A percentile compares a stretch with the other conserved stretches of the same genome.
Conservation (phyloP, 2,888 invertebrate genomes). For the Drosophila paranaensis region DNA sequence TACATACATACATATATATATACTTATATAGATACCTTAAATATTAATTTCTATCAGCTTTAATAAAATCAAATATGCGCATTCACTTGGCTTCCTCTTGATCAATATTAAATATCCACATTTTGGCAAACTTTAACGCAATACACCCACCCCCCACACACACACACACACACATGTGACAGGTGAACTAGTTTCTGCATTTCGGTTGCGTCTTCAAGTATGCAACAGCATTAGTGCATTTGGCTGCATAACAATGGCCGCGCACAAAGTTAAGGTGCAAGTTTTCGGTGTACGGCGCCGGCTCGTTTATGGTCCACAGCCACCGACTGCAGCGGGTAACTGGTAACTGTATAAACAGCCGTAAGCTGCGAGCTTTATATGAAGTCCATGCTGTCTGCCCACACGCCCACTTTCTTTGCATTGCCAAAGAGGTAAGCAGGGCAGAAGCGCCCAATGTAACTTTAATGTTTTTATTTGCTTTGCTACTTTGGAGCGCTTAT, state of each 20-base stretch:
- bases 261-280: slow-evolving; percentile 32
- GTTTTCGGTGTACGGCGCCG: slow-evolving; percentile 23
- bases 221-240: slow-evolving; percentile 69
- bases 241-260: slow-evolving; percentile 55
- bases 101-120: slow-evolving; percentile 53
- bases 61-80: background rate
- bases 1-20: too few species aligned
- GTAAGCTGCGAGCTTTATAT: slow-evolving; percentile 57
- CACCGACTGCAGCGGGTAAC: background rate
- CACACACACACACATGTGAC: slow-evolving; percentile 7
- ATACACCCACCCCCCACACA: slow-evolving; percentile 4
- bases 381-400: slow-evolving; percentile 24
- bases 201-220: slow-evolving; percentile 42
- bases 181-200: slow-evolving; percentile 21
- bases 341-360: slow-evolving; percentile 33
- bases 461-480: slow-evolving; percentile 73
- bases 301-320: slow-evolving; percentile 25
- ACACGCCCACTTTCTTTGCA: slow-evolving; percentile 35
- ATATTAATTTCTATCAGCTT: background rate
- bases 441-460: slow-evolving; percentile 64
- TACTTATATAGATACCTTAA: too few species aligned
- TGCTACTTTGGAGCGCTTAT: slow-evolving; percentile 64
- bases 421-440: slow-evolving; percentile 54
- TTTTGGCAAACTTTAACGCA: slow-evolving; percentile 17
- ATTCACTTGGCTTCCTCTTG: background rate